Evolutionary conservation across 2,797 vertebrate genomes (phyloP).

Genomic region (Muraenolepis orangiensis): DNA sequence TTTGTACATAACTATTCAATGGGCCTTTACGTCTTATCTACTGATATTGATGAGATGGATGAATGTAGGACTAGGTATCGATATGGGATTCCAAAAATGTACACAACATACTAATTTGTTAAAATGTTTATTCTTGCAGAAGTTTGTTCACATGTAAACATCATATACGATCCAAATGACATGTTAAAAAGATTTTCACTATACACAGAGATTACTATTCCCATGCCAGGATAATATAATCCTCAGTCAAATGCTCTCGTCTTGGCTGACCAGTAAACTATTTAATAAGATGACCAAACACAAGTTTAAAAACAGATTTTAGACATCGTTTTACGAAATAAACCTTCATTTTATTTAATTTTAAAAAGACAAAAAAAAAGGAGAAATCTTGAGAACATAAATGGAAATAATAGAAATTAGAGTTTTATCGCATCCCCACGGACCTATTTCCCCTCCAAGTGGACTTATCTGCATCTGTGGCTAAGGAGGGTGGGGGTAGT

Average conservation of each 20-base stretch:
- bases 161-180: constrained; percentile 18
- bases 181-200: neutral
- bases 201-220: constrained; percentile 7
- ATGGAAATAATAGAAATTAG: neutral
- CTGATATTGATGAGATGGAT: neutral
- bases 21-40: neutral
- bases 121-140: constrained; percentile 66
- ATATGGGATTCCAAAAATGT: neutral
- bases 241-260: constrained; percentile 17
- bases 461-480: neutral
- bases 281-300: constrained; percentile 37
- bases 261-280: constrained; percentile 10
- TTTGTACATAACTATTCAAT: neutral
- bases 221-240: constrained; percentile 27
- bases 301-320: constrained; percentile 39
- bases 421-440: neutral
- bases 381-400: neutral
- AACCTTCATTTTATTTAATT: constrained; percentile 17
- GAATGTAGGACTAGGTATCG: neutral
- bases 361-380: neutral
- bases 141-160: constrained; percentile 48
- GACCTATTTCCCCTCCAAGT: neutral
- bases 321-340: constrained; percentile 26
- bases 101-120: constrained; percentile 31
- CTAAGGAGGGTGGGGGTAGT: too few relatives aligned